A percentile compares a stretch with the other conserved stretches of the same genome.
Conservation (phyloP, 2,113 vertebrate genomes). For the Gyps fulvus region DNA sequence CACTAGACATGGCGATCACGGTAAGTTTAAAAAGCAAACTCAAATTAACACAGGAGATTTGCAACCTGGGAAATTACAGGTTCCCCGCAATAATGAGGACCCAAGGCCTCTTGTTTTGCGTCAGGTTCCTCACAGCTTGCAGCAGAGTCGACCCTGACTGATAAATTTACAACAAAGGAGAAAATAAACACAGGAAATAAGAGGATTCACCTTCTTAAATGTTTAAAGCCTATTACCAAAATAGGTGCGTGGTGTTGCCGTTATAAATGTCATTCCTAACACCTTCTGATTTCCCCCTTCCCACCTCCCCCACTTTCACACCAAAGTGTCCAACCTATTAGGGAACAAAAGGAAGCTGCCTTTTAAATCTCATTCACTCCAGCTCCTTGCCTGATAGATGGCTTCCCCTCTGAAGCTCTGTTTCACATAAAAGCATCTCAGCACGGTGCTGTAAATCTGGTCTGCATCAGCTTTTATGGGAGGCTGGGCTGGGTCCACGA, state of each 20-base stretch:
- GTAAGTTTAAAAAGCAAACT: background rate
- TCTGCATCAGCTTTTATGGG: slow-evolving; percentile 70
- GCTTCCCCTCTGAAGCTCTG: slow-evolving; percentile 66
- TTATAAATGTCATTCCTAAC: slow-evolving; percentile 64
- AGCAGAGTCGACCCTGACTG: background rate
- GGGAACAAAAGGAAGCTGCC: slow-evolving; percentile 73
- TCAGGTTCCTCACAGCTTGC: background rate
- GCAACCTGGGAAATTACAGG: background rate
- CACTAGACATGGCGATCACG: accelerated
- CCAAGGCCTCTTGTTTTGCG: background rate
- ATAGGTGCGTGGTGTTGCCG: slow-evolving; percentile 30
- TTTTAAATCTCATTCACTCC: slow-evolving; percentile 72
- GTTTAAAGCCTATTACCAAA: slow-evolving; percentile 75
- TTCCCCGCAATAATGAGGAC: background rate
- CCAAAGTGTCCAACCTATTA: slow-evolving; percentile 69
- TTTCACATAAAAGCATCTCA: slow-evolving; percentile 71
- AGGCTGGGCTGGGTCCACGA: slow-evolving; percentile 31
- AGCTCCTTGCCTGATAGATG: slow-evolving; percentile 68
- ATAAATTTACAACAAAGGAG: slow-evolving; percentile 35
- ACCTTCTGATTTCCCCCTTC: slow-evolving; percentile 57
- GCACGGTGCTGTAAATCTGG: slow-evolving; percentile 71
- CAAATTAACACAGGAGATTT: background rate
- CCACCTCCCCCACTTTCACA: slow-evolving; percentile 45
- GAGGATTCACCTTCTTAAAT: slow-evolving; percentile 65
- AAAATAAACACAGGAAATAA: slow-evolving; percentile 41